A percentile compares a stretch with the other conserved stretches of the same genome.
Evolutionary conservation across 2,888 invertebrate genomes (phyloP).

Genomic region (Drosophila sordidula): DNA sequence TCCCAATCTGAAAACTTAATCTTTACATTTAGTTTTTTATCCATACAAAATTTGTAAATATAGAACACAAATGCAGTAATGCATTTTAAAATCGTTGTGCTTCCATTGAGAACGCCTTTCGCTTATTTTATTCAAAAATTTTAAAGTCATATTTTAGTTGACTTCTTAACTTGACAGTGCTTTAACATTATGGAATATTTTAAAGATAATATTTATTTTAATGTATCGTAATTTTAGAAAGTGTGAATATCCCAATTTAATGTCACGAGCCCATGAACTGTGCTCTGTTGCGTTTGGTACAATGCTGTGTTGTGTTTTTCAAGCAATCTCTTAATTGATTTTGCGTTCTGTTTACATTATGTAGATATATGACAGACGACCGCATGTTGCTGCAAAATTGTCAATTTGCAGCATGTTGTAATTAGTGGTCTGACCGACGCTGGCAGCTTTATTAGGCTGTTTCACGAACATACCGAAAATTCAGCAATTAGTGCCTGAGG

Average conservation of each 20-base stretch:
- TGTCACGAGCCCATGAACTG: neutral
- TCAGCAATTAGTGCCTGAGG: slow-evolving; percentile 76
- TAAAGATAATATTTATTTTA: no score
- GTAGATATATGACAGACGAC: slow-evolving; percentile 28
- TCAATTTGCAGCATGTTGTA: slow-evolving; percentile 61
- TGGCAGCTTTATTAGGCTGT: slow-evolving; percentile 55
- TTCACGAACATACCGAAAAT: slow-evolving; percentile 41
- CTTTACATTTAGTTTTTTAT: no score
- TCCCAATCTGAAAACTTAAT: no score
- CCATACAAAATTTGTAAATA: no score
- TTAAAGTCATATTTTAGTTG: no score
- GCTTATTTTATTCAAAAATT: no score
- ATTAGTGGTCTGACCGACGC: slow-evolving; percentile 50
- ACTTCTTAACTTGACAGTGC: no score
- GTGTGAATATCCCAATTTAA: neutral
- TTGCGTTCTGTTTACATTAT: slow-evolving; percentile 30
- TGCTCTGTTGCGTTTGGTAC: slow-evolving; percentile 8
- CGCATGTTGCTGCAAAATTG: slow-evolving; percentile 53
- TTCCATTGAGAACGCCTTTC: neutral
- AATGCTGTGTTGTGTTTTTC: slow-evolving; percentile 9
- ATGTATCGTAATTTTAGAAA: neutral
- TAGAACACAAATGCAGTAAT: no score
- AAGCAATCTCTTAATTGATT: slow-evolving; percentile 48
- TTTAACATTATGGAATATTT: no score
- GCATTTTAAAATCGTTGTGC: no score